Base-by-base conservation (phyloP, 2,888 invertebrate species). In the Timema cristinae region DNA sequence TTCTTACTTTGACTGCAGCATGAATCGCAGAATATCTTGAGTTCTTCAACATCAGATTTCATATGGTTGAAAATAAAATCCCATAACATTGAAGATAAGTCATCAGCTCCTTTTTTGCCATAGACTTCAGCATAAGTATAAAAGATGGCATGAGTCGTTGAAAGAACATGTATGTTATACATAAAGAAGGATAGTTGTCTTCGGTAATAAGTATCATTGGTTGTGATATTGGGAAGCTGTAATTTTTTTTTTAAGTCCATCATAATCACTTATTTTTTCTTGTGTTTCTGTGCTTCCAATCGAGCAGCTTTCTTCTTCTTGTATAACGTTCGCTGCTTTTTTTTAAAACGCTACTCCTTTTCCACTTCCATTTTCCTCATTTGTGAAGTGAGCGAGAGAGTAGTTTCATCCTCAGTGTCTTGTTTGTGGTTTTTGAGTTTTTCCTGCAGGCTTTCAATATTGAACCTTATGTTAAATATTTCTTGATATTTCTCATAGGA, bases 41-140 rank as follows among this genome's bases (percentile, higher is more conserved):
- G 59, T 59, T 59, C 59, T 11, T 59, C 32, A 59, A 59, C 59
- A 59, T 13, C 10, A 59, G 15, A 32, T n/a, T 15, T 4, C 59
- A 59, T 59, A 1, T 59, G 59, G n/a, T 13, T 59, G 59, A 59
- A 59, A 59, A 59, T 59, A 59, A 59, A 59, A 59, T 59, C 10
- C 59, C 59, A 59, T 54, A 32, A 32, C 32, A 32, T 32, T 32
- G 32, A 32, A 32, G 32, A 32, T 32, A 32, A 32, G 32, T 32
- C 32, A 32, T 32, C 32, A 32, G 32, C 32, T 32, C 32, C 32
- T 4, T 32, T 32, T 32, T 32, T 32, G 2, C 32, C 59, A 59
- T 59, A 13, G 16, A 59, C 59, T 11, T 59, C 59, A 16, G 59
- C 59, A 59, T 59, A 59, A 59, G 15, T 59, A 8, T 59, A 59